A percentile compares a stretch with the other conserved stretches of the same genome.
Conservation (phyloP, 1,140 invertebrate species). For the Sipha flava region DNA sequence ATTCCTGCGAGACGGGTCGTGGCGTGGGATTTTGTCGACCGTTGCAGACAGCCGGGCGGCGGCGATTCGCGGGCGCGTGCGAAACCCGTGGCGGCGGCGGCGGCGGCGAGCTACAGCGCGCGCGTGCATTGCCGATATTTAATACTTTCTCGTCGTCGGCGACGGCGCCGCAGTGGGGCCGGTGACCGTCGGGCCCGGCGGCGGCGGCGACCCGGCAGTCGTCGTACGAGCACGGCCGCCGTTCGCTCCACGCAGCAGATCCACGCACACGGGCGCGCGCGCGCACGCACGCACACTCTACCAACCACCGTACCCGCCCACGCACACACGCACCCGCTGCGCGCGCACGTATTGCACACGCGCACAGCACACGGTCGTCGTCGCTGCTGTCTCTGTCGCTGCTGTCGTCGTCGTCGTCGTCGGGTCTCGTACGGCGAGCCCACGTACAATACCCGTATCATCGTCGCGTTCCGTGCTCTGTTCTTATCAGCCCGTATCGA, state of each 20-base stretch:
- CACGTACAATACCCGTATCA: no score
- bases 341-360: neutral
- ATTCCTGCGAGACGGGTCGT: no score
- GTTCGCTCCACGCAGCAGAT: no score
- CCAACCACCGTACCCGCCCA: neutral
- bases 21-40: no score
- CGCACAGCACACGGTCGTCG: neutral
- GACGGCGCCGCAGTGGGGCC: constrained; percentile 23
- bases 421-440: neutral
- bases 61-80: neutral
- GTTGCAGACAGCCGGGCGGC: neutral
- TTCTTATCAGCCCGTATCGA: no score
- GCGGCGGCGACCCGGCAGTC: neutral
- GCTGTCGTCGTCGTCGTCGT: neutral
- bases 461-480: no score
- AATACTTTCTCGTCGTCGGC: constrained; percentile 18
- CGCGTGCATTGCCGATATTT: constrained; percentile 29
- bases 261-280: neutral
- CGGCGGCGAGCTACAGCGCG: neutral
- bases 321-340: neutral
- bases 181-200: constrained; percentile 1
- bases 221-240: constrained; percentile 8
- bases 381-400: neutral
- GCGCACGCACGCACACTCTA: neutral
- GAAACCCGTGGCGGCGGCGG: neutral